A percentile compares a stretch with the other conserved stretches of the same genome.
Conservation (phyloP, 64 coral and sea anemone genomes). For the Montipora foliosa region DNA sequence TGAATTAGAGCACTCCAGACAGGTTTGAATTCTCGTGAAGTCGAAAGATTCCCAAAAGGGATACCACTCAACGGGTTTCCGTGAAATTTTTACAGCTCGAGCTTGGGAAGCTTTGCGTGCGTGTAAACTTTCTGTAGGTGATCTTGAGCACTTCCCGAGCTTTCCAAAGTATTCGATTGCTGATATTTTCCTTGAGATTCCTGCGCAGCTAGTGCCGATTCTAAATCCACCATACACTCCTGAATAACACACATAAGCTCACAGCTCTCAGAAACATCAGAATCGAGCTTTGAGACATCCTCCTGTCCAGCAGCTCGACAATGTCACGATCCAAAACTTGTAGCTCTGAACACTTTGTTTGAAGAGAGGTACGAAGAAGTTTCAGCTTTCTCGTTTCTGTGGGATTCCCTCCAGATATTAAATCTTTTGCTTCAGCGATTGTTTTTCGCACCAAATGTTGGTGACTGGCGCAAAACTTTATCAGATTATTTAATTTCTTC, state of each 20-base stretch:
- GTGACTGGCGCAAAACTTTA: too few relatives aligned
- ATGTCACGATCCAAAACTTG: constrained; percentile 4
- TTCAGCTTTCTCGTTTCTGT: not conserved
- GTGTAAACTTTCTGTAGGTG: not conserved
- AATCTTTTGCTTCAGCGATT: too few relatives aligned
- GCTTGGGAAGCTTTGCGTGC: constrained; percentile 20
- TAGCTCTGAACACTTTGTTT: constrained; percentile 2
- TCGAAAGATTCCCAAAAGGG: constrained; percentile 62
- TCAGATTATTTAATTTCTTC: too few relatives aligned
- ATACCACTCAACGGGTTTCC: not conserved
- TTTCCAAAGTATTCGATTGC: not conserved
- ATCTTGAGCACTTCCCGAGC: constrained; percentile 7
- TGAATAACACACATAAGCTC: not conserved
- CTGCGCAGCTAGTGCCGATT: constrained; percentile 4
- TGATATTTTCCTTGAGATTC: not conserved
- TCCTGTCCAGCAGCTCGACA: not conserved
- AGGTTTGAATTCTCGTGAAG: constrained; percentile 42
- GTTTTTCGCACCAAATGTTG: too few relatives aligned
- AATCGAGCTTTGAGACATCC: not conserved
- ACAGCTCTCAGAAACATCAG: constrained; percentile 17
- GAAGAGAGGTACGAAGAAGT: not conserved
- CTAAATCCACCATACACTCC: constrained; percentile 12
- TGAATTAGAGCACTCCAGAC: constrained; percentile 38
- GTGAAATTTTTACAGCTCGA: constrained; percentile 7
- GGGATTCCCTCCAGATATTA: not conserved